phyloP scores from a whole-genome alignment of 2,888 invertebrate species.

The Hypercompe scribonia region DNA sequence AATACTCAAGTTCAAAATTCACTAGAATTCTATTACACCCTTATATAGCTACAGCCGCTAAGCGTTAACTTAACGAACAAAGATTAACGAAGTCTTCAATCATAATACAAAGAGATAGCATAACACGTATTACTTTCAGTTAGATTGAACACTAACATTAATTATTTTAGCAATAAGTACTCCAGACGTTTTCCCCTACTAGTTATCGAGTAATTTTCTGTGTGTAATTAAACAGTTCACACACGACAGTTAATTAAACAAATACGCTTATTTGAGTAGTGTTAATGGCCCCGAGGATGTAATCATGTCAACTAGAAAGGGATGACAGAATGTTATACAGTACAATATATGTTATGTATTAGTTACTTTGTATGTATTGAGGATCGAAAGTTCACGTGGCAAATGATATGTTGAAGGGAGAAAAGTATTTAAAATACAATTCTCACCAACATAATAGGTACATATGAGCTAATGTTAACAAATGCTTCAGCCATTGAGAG shows the following conservation, averaged over 20 bases:
- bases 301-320: constrained; percentile 4
- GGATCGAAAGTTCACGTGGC: not conserved
- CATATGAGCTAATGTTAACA: not conserved
- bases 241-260: constrained; percentile 41
- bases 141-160: not conserved
- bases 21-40: not conserved
- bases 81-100: constrained; percentile 4
- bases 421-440: not conserved
- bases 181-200: constrained; percentile 6
- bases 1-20: not conserved
- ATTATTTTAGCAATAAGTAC: constrained; percentile 14
- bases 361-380: not conserved
- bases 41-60: not conserved
- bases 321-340: not conserved
- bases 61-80: not conserved
- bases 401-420: not conserved
- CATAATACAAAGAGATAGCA: constrained; percentile 8
- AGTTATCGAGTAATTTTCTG: constrained; percentile 35
- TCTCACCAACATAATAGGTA: not conserved
- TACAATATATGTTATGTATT: not conserved
- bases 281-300: constrained; percentile 8
- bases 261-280: constrained; percentile 21
- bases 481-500: no score
- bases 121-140: constrained; percentile 13
- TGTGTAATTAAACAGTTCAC: constrained; percentile 41